Conservation (phyloP, 2,888 invertebrate genomes). For the Mythimna vitellina region DNA sequence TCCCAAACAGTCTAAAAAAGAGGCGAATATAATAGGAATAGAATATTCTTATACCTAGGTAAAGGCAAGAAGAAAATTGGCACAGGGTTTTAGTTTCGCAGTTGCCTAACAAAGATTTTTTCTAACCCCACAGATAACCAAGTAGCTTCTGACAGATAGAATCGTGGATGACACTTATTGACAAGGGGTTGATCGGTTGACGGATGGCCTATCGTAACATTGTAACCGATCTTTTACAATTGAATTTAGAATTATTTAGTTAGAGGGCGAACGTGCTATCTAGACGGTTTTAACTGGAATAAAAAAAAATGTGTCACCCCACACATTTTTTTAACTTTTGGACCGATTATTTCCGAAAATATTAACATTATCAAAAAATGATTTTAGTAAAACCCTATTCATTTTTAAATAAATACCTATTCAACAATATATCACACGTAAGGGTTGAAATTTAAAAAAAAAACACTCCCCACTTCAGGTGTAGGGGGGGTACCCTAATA, state of each 20-base stretch:
- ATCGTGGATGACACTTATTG: constrained; percentile 71
- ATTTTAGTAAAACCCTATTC: no score
- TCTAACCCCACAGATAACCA: constrained; percentile 16
- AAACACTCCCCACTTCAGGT: no score
- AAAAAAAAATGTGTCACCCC: no score
- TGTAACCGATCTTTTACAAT: constrained; percentile 71
- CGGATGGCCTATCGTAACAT: constrained; percentile 75
- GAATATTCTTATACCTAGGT: not conserved
- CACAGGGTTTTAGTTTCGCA: not conserved
- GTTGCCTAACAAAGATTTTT: constrained; percentile 13
- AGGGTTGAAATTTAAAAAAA: no score
- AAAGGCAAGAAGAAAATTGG: not conserved
- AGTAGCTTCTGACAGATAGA: constrained; percentile 47
- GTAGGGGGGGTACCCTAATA: no score
- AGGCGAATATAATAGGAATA: no score
- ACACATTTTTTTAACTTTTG: no score
- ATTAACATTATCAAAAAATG: no score
- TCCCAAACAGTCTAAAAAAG: no score
- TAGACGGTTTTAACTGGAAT: constrained; percentile 13
- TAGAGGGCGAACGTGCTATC: constrained; percentile 32
- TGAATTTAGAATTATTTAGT: constrained; percentile 50
- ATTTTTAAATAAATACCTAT: no score
- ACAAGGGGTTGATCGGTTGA: constrained; percentile 77
- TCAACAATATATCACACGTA: no score
- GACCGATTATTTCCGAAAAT: no score